Percentiles rank a stretch among this genome's conserved stretches.
Conservation (phyloP, 2,797 vertebrate genomes). For the Nasua narica region DNA sequence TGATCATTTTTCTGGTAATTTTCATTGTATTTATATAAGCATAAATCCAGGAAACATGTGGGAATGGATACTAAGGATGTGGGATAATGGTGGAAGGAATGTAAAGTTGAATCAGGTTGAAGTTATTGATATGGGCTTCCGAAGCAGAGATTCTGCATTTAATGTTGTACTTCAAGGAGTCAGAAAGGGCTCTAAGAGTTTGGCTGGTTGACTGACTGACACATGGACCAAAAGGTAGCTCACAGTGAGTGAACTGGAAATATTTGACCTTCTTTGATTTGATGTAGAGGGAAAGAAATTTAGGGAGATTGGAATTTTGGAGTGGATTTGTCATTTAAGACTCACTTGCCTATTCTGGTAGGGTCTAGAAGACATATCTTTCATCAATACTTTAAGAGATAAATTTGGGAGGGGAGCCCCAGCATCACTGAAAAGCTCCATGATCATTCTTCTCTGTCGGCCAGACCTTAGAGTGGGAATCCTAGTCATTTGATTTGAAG, state of each 20-base stretch:
- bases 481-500: not conserved
- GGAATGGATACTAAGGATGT: not conserved
- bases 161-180: not conserved
- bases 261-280: not conserved
- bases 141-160: not conserved
- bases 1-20: constrained; percentile 1
- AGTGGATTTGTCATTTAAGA: not conserved
- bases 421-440: not conserved
- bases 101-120: not conserved
- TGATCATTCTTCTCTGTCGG: not conserved
- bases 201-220: not conserved
- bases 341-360: not conserved
- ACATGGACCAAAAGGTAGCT: not conserved
- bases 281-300: not conserved
- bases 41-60: not conserved
- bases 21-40: not conserved
- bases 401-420: not conserved
- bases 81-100: not conserved
- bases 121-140: not conserved
- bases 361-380: not conserved
- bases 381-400: not conserved
- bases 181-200: not conserved
- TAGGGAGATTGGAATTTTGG: not conserved
- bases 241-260: not conserved
- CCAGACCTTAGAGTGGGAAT: not conserved